Evolutionary conservation across 2,797 vertebrate genomes (phyloP).

Genomic region (Acanthurus lineatus): DNA sequence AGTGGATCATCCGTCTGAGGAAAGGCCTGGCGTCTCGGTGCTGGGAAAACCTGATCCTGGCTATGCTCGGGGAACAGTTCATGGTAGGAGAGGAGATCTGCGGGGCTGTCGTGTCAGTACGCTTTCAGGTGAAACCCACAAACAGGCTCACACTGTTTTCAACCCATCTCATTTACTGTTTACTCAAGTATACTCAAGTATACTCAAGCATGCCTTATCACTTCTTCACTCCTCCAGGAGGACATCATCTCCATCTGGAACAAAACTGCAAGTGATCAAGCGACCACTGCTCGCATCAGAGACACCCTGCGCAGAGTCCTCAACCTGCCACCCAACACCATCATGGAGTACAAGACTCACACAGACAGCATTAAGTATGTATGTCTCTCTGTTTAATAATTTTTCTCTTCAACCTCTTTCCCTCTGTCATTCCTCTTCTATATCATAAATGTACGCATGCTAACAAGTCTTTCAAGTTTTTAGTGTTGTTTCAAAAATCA

Average conservation of each 20-base stretch:
- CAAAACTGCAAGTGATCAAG: slow-evolving; percentile 90
- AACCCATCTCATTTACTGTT: background rate
- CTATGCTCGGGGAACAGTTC: slow-evolving; percentile 98
- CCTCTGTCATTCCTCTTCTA: background rate
- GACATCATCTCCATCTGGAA: slow-evolving; percentile 93
- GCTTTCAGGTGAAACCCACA: slow-evolving; percentile 90
- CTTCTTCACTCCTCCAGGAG: slow-evolving; percentile 77
- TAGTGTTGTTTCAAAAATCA: background rate
- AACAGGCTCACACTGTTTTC: background rate
- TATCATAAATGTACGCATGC: slow-evolving; percentile 29
- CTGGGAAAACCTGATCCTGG: slow-evolving; percentile 99
- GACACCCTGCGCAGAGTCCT: slow-evolving; percentile 90
- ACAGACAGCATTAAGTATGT: slow-evolving; percentile 93
- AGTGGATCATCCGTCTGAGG: slow-evolving; percentile 91
- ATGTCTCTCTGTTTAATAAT: slow-evolving; percentile 71
- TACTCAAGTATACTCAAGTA: no score
- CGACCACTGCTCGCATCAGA: slow-evolving; percentile 89
- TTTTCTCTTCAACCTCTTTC: slow-evolving; percentile 40
- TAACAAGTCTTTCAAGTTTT: background rate
- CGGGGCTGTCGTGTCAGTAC: slow-evolving; percentile 96
- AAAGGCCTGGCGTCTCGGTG: slow-evolving; percentile 98
- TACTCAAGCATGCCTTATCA: background rate
- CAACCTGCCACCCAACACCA: slow-evolving; percentile 91
- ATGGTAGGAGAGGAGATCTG: slow-evolving; percentile 99
- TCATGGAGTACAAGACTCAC: slow-evolving; percentile 93